A percentile compares a stretch with the other conserved stretches of the same genome.
Evolutionary conservation across 2,113 vertebrate species (phyloP).

Genomic region (Isurus oxyrinchus): DNA sequence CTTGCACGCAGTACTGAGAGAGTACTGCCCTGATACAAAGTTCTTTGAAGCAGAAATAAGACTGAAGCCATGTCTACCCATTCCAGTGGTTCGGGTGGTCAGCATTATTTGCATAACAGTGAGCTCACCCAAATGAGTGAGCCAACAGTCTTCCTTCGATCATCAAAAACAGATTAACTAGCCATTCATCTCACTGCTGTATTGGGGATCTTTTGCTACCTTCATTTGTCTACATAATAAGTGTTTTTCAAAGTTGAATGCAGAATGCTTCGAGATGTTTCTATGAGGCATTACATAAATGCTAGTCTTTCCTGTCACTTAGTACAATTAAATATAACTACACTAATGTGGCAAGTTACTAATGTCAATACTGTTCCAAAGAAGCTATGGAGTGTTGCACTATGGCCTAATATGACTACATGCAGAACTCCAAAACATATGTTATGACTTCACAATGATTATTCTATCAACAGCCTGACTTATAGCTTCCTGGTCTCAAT

Average conservation of each 20-base stretch:
- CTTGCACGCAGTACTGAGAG: background rate
- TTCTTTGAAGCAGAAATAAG: background rate
- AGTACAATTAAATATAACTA: background rate
- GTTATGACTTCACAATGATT: background rate
- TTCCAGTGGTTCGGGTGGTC: background rate
- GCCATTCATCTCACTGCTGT: background rate
- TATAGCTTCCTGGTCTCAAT: background rate
- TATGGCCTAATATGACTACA: background rate
- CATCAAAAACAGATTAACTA: background rate
- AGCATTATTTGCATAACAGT: background rate
- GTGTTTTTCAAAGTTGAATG: background rate
- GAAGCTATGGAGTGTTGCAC: background rate
- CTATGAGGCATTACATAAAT: background rate
- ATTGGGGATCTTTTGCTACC: background rate
- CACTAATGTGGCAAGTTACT: background rate
- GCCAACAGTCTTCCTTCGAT: background rate
- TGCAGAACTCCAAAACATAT: background rate
- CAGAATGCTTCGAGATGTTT: background rate
- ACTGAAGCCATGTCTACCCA: background rate
- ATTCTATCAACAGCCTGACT: background rate
- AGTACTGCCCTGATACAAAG: background rate
- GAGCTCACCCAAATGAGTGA: background rate
- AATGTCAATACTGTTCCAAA: background rate
- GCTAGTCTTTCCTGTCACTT: background rate
- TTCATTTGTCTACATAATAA: background rate